Evolutionary conservation across 2,113 vertebrate species (phyloP), one percentile per base, ranked within the genome.

Genomic region (Mesembrinibis cayennensis): DNA sequence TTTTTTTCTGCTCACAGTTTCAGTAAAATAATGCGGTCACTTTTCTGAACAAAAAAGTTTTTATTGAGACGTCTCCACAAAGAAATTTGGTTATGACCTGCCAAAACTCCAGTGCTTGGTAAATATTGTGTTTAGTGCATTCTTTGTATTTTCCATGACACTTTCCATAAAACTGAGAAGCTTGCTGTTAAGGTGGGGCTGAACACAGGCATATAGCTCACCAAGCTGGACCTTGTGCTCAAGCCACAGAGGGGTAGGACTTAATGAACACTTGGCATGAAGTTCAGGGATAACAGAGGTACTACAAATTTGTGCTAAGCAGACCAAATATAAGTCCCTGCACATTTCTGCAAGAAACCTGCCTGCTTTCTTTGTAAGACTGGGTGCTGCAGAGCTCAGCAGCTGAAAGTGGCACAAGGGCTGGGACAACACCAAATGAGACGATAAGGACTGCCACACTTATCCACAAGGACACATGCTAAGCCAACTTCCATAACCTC

Each of bases 381-480:
- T 45, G 52, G 40, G 16, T 8, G 59, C 59, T 55, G 38, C 52
- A 36, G 70, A 86, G 58, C 40, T 40, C 36, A 32, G 47, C 26
- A 62, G 59, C 34, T 45, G 47, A 66, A 50, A 42, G 40, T 12
- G 34, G 47, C 16, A 32, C 15, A 16, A 50, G 36, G 40, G 47
- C n/a, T 66, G 32, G 52, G 20, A 50, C 9, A 25, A 18, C 7
- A 11, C 11, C 0, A 0, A 59, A 21, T 7, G 18, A 59, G 27
- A 49, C 19, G 30, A 6, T 15, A 74, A 83, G 23, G 26, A 59
- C 32, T 21, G 19, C n/a, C 21, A 49, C 25, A 53, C 30, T 19
- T 49, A 23, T 3, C 7, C 63, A 26, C 25, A 58, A 29, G 27
- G 7, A 27, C 8, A 23, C 63, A 44, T 0, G 2, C 29, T 38